phyloP scores from a whole-genome alignment of 2,113 vertebrate genomes.

The Pedionomus torquatus region DNA sequence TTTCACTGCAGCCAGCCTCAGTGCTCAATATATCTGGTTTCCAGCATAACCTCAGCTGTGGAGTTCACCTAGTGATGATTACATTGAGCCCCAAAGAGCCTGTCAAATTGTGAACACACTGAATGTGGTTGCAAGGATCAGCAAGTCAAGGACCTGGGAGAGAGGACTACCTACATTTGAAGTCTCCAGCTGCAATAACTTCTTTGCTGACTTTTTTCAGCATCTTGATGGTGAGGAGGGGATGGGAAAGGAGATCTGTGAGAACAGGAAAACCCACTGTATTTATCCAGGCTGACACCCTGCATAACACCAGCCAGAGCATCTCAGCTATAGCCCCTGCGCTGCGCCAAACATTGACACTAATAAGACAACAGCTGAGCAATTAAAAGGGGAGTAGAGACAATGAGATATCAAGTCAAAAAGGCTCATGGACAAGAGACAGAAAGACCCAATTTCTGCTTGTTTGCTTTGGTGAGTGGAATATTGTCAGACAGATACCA shows the following conservation, averaged over 20 bases:
- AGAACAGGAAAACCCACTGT: background rate
- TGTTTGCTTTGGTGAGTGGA: slow-evolving; percentile 48
- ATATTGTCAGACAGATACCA: slow-evolving; percentile 32
- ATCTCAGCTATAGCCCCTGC: slow-evolving; percentile 3
- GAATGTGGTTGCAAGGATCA: background rate
- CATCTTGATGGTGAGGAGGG: background rate
- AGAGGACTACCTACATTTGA: background rate
- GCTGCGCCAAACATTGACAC: background rate
- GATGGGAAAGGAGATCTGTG: background rate
- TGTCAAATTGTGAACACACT: rapidly evolving
- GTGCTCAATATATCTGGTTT: background rate
- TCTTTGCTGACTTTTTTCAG: background rate
- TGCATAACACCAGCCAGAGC: background rate
- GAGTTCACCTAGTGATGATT: background rate
- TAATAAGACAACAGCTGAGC: slow-evolving; percentile 51
- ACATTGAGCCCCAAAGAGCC: background rate
- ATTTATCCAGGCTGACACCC: slow-evolving; percentile 46
- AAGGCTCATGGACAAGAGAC: slow-evolving; percentile 50
- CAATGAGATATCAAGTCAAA: slow-evolving; percentile 48
- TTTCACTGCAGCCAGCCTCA: background rate
- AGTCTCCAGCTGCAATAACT: background rate
- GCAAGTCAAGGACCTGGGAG: background rate
- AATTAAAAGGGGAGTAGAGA: slow-evolving; percentile 48
- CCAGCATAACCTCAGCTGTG: background rate
- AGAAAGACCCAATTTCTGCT: slow-evolving; percentile 42